These are phyloP conservation scores for Eurystomus gularis DNA, from an alignment of 2,113 vertebrate genomes.

Conservation along the genomic window DNA sequence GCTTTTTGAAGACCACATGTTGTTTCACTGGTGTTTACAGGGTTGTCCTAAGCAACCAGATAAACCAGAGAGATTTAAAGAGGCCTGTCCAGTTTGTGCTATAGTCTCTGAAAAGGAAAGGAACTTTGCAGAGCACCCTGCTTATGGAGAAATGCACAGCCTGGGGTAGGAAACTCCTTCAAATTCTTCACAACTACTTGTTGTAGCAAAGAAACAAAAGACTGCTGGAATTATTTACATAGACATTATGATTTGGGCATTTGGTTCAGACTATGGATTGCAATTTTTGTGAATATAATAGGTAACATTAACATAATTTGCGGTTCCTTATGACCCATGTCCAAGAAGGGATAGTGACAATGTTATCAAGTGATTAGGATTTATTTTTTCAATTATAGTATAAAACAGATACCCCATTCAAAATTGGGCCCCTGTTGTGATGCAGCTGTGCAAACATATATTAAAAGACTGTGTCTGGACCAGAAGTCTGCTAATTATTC, in stretches of 20 bases:
- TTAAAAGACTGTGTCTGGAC: neutral
- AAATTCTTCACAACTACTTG: neutral
- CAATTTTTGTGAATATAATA: neutral
- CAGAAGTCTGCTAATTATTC: neutral
- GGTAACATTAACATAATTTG: neutral
- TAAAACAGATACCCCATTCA: slow-evolving; percentile 16
- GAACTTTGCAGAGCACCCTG: neutral
- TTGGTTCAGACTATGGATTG: neutral
- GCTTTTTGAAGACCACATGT: neutral
- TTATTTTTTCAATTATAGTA: neutral
- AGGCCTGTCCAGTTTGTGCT: neutral
- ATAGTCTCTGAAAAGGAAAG: neutral
- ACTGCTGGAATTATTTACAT: neutral
- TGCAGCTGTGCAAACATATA: neutral
- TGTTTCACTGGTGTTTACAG: slow-evolving; percentile 21
- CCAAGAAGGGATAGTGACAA: neutral
- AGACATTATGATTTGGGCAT: neutral
- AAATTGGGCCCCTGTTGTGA: neutral
- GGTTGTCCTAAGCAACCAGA: slow-evolving; percentile 37
- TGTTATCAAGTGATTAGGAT: neutral
- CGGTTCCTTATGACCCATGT: neutral
- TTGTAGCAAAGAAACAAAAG: neutral
- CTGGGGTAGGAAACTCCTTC: neutral
- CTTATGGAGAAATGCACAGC: neutral
- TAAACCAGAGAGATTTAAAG: slow-evolving; percentile 21